Evolutionary conservation across 2,888 invertebrate species (phyloP).

Genomic region (Mimas tiliae): DNA sequence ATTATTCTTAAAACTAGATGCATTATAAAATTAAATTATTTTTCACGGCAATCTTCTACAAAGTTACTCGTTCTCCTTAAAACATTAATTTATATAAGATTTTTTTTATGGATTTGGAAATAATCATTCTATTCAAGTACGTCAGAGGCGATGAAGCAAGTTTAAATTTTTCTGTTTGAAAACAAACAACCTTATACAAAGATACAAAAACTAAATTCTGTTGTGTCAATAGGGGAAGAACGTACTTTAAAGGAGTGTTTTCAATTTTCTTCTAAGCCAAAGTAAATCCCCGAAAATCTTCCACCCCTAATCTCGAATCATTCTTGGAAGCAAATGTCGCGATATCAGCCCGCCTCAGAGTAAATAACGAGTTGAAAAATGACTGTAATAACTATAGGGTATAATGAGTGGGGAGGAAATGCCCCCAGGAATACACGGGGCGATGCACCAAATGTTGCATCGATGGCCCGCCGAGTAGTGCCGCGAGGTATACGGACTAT

Average conservation of each 20-base stretch:
- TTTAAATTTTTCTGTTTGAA: slow-evolving; percentile 38
- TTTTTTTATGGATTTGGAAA: neutral
- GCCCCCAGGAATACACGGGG: slow-evolving; percentile 81
- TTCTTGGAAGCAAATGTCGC: slow-evolving; percentile 76
- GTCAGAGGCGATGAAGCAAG: neutral
- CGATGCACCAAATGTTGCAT: slow-evolving; percentile 76
- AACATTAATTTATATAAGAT: too few species aligned
- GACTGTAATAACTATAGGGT: slow-evolving; percentile 83
- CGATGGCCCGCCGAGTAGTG: slow-evolving; percentile 44
- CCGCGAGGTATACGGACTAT: slow-evolving; percentile 69
- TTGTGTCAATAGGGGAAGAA: slow-evolving; percentile 50
- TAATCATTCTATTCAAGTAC: neutral
- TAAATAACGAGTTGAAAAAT: slow-evolving; percentile 85
- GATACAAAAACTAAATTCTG: slow-evolving; percentile 45
- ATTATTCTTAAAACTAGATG: too few species aligned
- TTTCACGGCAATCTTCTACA: too few species aligned
- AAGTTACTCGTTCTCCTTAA: too few species aligned
- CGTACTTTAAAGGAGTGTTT: slow-evolving; percentile 71
- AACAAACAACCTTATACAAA: slow-evolving; percentile 29
- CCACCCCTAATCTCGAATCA: slow-evolving; percentile 74
- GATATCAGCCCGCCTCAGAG: slow-evolving; percentile 81
- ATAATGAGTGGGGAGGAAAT: slow-evolving; percentile 82
- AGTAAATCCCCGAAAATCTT: slow-evolving; percentile 70
- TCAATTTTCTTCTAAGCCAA: slow-evolving; percentile 74
- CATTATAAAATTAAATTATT: too few species aligned